phyloP scores from a whole-genome alignment of 1,140 invertebrate species.

The Tetranychus urticae region DNA sequence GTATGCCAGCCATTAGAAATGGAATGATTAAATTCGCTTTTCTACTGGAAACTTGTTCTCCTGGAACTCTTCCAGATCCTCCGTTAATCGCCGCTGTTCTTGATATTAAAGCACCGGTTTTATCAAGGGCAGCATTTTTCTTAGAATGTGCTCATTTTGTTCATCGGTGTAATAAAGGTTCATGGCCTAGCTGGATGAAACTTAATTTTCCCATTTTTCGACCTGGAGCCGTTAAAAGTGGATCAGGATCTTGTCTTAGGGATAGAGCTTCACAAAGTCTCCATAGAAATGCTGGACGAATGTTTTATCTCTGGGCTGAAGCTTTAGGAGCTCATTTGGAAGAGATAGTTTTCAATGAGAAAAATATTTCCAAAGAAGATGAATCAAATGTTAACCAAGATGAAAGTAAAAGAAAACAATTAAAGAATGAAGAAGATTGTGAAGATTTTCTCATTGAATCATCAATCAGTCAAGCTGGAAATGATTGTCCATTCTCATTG shows the following conservation, averaged over 20 bases:
- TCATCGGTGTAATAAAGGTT: slow-evolving; percentile 85
- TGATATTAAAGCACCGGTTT: slow-evolving; percentile 82
- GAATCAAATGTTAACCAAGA: neutral
- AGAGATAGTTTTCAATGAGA: slow-evolving; percentile 25
- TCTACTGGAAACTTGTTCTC: slow-evolving; percentile 75
- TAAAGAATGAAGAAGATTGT: slow-evolving; percentile 74
- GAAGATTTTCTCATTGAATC: slow-evolving; percentile 98
- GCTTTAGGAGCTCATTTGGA: slow-evolving; percentile 63
- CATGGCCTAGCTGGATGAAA: slow-evolving; percentile 92
- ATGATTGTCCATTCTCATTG: slow-evolving; percentile 68
- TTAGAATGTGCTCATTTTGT: slow-evolving; percentile 90
- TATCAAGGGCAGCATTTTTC: slow-evolving; percentile 62
- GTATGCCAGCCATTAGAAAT: slow-evolving; percentile 39
- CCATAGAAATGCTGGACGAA: slow-evolving; percentile 71
- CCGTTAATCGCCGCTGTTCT: slow-evolving; percentile 79
- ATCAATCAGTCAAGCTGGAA: slow-evolving; percentile 20
- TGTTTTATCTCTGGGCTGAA: slow-evolving; percentile 93
- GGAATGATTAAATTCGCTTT: slow-evolving; percentile 66
- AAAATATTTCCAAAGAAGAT: neutral
- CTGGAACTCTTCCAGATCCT: slow-evolving; percentile 81
- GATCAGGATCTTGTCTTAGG: neutral
- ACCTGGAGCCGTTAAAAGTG: slow-evolving; percentile 30
- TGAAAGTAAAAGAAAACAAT: slow-evolving; percentile 43
- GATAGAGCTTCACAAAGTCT: slow-evolving; percentile 35
- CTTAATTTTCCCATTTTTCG: slow-evolving; percentile 52